Evolutionary conservation across 2,113 vertebrate species (phyloP).

Genomic region (Tylochromis polylepis): DNA sequence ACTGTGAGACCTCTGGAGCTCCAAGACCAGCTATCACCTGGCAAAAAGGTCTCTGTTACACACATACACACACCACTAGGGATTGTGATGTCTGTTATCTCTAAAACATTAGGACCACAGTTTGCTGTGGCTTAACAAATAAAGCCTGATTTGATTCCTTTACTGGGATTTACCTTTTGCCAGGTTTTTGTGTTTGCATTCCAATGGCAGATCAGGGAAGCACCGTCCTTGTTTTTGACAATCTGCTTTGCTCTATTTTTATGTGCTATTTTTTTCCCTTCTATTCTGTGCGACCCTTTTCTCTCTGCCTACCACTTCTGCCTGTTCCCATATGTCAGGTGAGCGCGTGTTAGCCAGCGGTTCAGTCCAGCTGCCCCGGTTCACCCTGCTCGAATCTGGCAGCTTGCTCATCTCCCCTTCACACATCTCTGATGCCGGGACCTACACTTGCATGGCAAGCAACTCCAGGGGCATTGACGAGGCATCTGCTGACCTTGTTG

Average conservation of each 20-base stretch:
- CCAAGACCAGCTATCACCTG: slow-evolving; percentile 94
- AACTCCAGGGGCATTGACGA: slow-evolving; percentile 94
- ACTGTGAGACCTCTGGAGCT: slow-evolving; percentile 93
- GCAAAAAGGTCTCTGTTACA: slow-evolving; percentile 85
- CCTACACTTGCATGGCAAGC: slow-evolving; percentile 91
- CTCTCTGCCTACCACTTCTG: not conserved
- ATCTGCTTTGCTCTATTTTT: not conserved
- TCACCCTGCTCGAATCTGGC: slow-evolving; percentile 92
- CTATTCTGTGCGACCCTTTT: not conserved
- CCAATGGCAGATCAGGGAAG: slow-evolving; percentile 13
- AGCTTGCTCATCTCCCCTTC: slow-evolving; percentile 91
- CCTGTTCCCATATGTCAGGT: slow-evolving; percentile 60
- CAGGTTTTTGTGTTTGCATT: slow-evolving; percentile 27
- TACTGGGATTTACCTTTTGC: slow-evolving; percentile 7
- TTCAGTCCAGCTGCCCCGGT: slow-evolving; percentile 89
- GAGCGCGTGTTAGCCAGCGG: slow-evolving; percentile 92
- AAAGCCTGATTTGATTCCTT: slow-evolving; percentile 46
- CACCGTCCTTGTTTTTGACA: not conserved
- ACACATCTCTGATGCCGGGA: slow-evolving; percentile 84
- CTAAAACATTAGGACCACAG: slow-evolving; percentile 5
- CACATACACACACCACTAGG: not conserved
- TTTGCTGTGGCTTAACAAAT: slow-evolving; percentile 43
- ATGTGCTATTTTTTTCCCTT: not conserved
- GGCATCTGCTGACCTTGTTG: slow-evolving; percentile 85
- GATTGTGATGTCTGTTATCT: slow-evolving; percentile 35